A percentile compares a stretch with the other conserved stretches of the same genome.
phyloP scores from a whole-genome alignment of 1,140 invertebrate genomes.

The Bombus terrestris region DNA sequence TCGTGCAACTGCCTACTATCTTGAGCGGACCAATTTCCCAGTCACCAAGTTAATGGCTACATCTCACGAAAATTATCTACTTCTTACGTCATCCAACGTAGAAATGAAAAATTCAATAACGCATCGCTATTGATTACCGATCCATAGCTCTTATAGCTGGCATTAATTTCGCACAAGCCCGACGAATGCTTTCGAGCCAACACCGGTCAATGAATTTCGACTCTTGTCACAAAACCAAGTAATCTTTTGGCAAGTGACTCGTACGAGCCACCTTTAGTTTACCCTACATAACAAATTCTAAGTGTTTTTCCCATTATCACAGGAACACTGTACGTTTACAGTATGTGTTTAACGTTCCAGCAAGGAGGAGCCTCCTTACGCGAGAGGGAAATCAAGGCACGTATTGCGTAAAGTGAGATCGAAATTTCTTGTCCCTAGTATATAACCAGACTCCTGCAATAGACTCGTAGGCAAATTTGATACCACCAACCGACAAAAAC shows the following conservation, averaged over 20 bases:
- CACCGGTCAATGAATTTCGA: constrained; percentile 29
- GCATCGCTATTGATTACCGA: not conserved
- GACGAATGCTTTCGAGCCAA: constrained; percentile 20
- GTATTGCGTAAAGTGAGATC: constrained; percentile 16
- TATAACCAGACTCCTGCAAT: not conserved
- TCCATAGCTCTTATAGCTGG: not conserved
- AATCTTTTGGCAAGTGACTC: constrained; percentile 64
- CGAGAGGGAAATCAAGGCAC: constrained; percentile 32
- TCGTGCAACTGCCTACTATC: constrained; percentile 60
- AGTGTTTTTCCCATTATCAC: constrained; percentile 65
- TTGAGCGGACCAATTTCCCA: constrained; percentile 78
- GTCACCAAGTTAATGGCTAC: constrained; percentile 76
- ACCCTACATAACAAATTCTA: constrained; percentile 69
- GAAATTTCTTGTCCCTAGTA: constrained; percentile 25
- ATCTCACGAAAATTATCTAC: constrained; percentile 73
- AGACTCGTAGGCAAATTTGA: constrained; percentile 2
- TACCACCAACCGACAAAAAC: not conserved
- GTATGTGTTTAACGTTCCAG: constrained; percentile 41
- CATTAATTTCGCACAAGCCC: not conserved
- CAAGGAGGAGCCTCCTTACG: constrained; percentile 47
- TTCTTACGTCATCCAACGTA: constrained; percentile 25
- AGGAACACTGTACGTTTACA: constrained; percentile 40
- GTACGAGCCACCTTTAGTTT: constrained; percentile 55
- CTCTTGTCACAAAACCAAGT: constrained; percentile 26
- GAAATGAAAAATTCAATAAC: constrained; percentile 65